Evolutionary conservation across 2,888 invertebrate genomes (phyloP), one percentile per base, ranked within the genome.

Genomic region (Adelphocoris suturalis): DNA sequence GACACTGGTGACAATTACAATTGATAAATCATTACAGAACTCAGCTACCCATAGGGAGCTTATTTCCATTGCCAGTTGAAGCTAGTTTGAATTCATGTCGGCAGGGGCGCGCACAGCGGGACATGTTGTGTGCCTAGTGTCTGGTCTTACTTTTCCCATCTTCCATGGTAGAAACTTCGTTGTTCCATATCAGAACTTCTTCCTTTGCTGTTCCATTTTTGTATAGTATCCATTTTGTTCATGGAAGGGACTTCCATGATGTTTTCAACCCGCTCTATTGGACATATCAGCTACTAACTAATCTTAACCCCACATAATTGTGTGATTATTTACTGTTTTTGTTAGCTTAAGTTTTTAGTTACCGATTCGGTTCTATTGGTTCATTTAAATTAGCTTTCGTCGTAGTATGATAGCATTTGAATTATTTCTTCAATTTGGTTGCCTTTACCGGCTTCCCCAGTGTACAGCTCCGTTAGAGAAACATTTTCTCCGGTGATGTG

Each of bases 281-380:
- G 68, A 11, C 2, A 68, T 23, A 68, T 23, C 68, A 68, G 0
- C 68, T 19, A 68, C 68, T 68, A 61, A 61, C 19, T 61, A 68
- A 23, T 68, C 68, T 68, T 68, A 23, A 68, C 68, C 68, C 68
- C 23, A 19, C 7, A 27, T 68, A 68, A 37, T 68, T 68, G 12
- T 19, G 68, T 68, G 68, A 68, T 68, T 23, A 68, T 23, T 19
- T 23, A 68, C 68, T 27, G 68, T 68, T 68, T 68, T 68, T 23
- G 23, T 68, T 23, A 23, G 68, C 68, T 68, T 68, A 61, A n/a
- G 52, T 52, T 13, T 52, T 16, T 7, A 52, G 68, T 68, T 19
- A 37, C 37, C 37, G 2, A 68, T 19, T 68, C 27, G 19, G 68
- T 68, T 68, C 4, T 27, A 23, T 27, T 12, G 19, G 12, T 68